Evolutionary conservation across 2,113 vertebrate genomes (phyloP).

Genomic region (Malurus alboscapulatus): DNA sequence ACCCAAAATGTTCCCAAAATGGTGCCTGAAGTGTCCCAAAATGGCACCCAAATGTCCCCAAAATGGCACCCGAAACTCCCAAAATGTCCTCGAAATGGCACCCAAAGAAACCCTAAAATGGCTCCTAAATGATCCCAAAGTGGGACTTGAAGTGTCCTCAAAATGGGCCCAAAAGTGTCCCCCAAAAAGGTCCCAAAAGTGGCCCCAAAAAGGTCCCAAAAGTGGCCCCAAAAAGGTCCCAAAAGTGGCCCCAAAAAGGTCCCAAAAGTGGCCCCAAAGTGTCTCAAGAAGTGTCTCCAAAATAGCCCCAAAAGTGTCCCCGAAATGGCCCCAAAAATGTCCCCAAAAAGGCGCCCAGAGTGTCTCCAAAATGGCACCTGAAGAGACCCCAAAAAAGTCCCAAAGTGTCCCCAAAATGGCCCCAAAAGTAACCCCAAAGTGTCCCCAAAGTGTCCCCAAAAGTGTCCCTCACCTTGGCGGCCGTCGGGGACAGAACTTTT

Average conservation of each 20-base stretch:
- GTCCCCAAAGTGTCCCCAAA: no score
- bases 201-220: neutral
- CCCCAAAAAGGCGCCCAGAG: no score
- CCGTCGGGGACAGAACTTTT: constrained; percentile 87
- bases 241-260: neutral
- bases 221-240: neutral
- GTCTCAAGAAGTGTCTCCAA: no score
- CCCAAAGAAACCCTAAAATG: neutral
- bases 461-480: constrained; percentile 80
- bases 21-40: neutral
- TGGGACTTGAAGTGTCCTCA: no score
- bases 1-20: neutral
- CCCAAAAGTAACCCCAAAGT: no score
- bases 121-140: no score
- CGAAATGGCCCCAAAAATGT: neutral
- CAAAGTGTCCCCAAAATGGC: no score
- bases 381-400: no score
- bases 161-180: neutral
- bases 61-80: no score
- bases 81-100: no score
- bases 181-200: neutral
- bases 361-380: no score
- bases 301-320: neutral
- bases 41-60: neutral
- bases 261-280: no score